Conservation (phyloP, 2,888 invertebrate genomes). For the Idaea biselata region DNA sequence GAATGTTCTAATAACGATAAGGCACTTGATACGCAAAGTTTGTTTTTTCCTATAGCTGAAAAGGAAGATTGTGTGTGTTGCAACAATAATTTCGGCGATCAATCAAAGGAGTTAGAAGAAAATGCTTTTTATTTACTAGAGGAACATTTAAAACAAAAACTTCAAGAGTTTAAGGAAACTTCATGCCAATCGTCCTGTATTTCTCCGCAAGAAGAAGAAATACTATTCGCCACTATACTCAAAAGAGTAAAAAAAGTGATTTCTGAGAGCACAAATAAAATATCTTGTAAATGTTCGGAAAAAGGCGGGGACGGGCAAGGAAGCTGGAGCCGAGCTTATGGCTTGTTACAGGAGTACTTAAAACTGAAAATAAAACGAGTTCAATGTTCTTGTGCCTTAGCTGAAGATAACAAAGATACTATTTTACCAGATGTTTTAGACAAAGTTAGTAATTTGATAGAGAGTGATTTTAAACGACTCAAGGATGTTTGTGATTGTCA, state of each 20-base stretch:
- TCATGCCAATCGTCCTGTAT: constrained; percentile 47
- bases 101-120: constrained; percentile 57
- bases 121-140: constrained; percentile 64
- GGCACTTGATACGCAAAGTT: constrained; percentile 35
- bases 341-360: constrained; percentile 67
- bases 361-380: constrained; percentile 65
- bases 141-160: constrained; percentile 57
- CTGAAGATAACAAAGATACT: constrained; percentile 35
- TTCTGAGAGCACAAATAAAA: constrained; percentile 47
- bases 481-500: constrained; percentile 48
- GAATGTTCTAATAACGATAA: constrained; percentile 31
- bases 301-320: constrained; percentile 33
- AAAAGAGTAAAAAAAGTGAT: constrained; percentile 60
- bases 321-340: constrained; percentile 67
- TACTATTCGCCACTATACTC: constrained; percentile 49
- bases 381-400: constrained; percentile 50
- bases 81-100: constrained; percentile 32
- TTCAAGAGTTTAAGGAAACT: constrained; percentile 48
- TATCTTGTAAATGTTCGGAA: constrained; percentile 48
- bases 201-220: constrained; percentile 50
- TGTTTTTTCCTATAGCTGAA: constrained; percentile 19
- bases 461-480: constrained; percentile 65
- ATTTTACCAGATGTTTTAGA: constrained; percentile 52
- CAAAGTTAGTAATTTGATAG: constrained; percentile 59
- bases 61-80: constrained; percentile 56